phyloP scores from a whole-genome alignment of 2,797 vertebrate species.

The Aplochiton taeniatus region DNA sequence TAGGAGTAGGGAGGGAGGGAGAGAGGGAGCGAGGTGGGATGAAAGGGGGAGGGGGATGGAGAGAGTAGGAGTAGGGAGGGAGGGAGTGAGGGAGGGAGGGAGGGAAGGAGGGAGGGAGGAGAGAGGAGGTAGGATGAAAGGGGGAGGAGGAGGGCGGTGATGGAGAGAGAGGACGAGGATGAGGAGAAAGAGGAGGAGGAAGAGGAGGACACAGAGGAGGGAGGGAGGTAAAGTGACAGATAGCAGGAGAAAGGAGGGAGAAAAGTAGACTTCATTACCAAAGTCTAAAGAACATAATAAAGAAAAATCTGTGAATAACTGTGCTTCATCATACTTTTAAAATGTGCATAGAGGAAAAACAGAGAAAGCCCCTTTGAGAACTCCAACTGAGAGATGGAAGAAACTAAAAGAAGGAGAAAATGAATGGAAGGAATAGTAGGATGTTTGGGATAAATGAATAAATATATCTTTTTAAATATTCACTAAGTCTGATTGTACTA shows the following conservation, averaged over 20 bases:
- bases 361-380: background rate
- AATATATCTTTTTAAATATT: too few relatives aligned
- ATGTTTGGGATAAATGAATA: too few relatives aligned
- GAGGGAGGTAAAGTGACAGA: background rate
- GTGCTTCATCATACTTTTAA: background rate
- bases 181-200: background rate
- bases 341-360: background rate
- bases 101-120: background rate
- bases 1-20: background rate
- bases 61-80: slow-evolving; percentile 1
- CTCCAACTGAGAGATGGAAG: background rate
- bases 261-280: background rate
- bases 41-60: background rate
- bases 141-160: slow-evolving; percentile 44
- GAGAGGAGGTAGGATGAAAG: background rate
- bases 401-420: background rate
- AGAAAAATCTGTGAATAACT: too few relatives aligned
- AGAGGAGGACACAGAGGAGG: background rate
- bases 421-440: background rate
- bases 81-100: slow-evolving; percentile 6
- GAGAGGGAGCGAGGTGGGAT: background rate
- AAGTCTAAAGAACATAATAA: background rate
- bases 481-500: too few relatives aligned
- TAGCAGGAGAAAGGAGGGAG: slow-evolving; percentile 20
- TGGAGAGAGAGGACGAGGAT: slow-evolving; percentile 18